Evolutionary conservation across 2,888 invertebrate species (phyloP), one percentile per base, ranked within the genome.

Genomic region (Corythucha ciliata): DNA sequence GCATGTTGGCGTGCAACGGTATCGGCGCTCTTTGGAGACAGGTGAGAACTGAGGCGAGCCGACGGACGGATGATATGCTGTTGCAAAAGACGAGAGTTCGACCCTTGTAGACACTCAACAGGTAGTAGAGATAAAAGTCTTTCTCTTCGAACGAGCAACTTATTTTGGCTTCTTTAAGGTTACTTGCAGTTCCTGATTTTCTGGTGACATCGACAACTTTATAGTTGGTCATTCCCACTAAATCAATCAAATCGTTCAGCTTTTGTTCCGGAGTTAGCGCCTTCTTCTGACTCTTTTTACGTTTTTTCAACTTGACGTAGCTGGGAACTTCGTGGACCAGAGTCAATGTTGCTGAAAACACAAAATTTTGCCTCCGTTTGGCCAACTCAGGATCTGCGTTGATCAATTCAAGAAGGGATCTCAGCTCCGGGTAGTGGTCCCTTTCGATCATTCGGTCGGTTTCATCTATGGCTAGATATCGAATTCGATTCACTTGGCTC

Each of bases 401-500:
- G 5, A 97, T 72, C 1, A 80, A 71, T 58, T 85, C 84, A 4
- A 98, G 66, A 32, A 98, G 69, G 12, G 81, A 76, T 20, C 83
- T 78, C 2, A 98, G 68, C 69, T 99, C 97, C 58, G 87, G 82
- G 67, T 97, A 98, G 67, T 98, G 97, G 0, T 92, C 92, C 59
- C 81, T 82, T 66, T 98, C 97, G 14, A 97, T 72, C 97, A 99
- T 97, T 54, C 98, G 77, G 69, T 99, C 98, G 0, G 97, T 96
- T 73, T 99, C 98, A 68, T 99, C 98, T 59, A 97, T 88, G 0
- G 91, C 94, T 56, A 98, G 71, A 68, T 81, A 90, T 65, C 90
- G 80, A 39, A 88, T 77, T 45, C 78, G 72, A 55, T 79, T 71
- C 14, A 90, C 66, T 65, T 85, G 80, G 55, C 76, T 77, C 25